These are phyloP conservation scores for Haplotaxodon microlepis DNA, from an alignment of 2,113 vertebrate species.

Conservation along the genomic window DNA sequence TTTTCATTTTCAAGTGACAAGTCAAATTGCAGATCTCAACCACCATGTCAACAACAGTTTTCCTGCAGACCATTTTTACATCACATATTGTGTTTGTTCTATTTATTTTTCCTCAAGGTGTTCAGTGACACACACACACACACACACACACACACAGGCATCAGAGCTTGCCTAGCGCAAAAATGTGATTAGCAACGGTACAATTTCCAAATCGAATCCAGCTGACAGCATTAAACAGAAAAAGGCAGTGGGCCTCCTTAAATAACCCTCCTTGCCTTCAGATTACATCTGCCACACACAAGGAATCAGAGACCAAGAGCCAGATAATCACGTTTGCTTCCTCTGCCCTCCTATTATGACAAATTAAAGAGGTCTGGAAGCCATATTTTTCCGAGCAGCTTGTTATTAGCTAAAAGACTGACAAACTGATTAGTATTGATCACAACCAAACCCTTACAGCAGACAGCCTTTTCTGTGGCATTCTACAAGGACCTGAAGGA, in stretches of 20 bases:
- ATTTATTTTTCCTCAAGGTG: not conserved
- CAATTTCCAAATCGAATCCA: slow-evolving; percentile 67
- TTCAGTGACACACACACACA: slow-evolving; percentile 4
- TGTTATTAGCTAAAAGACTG: slow-evolving; percentile 78
- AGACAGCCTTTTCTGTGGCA: slow-evolving; percentile 20
- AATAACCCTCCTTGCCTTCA: slow-evolving; percentile 59
- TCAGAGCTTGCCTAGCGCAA: slow-evolving; percentile 30
- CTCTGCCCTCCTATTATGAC: slow-evolving; percentile 72
- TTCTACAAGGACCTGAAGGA: slow-evolving; percentile 45
- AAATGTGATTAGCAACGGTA: slow-evolving; percentile 53
- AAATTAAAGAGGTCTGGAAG: slow-evolving; percentile 77
- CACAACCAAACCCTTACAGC: slow-evolving; percentile 38
- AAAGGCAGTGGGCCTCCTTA: slow-evolving; percentile 40
- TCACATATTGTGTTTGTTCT: not conserved
- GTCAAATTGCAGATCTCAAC: not conserved
- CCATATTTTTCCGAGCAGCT: slow-evolving; percentile 68
- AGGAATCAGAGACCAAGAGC: slow-evolving; percentile 56
- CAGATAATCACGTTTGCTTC: slow-evolving; percentile 70
- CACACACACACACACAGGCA: not conserved
- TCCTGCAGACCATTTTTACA: not conserved
- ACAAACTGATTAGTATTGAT: slow-evolving; percentile 78
- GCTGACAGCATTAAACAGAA: slow-evolving; percentile 41
- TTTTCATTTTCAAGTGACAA: not conserved
- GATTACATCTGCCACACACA: slow-evolving; percentile 45
- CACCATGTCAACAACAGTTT: accelerated